Evolutionary conservation across 2,113 vertebrate species (phyloP).

Genomic region (Xenopus laevis): DNA sequence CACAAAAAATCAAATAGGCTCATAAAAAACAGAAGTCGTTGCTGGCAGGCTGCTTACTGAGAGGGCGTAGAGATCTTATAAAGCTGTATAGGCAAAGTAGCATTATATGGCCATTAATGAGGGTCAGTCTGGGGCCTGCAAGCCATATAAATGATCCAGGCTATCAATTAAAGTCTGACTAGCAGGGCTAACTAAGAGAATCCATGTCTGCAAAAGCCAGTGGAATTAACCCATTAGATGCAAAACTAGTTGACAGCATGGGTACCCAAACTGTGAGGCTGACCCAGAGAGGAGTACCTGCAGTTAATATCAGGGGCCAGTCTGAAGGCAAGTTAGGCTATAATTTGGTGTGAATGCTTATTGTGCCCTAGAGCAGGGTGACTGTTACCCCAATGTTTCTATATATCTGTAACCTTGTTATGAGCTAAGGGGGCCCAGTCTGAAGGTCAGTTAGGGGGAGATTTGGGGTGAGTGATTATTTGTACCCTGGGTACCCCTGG

Average conservation of each 20-base stretch:
- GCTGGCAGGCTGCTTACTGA: conserved; percentile 35
- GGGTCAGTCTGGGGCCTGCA: conserved; percentile 62
- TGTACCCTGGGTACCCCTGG: too few relatives aligned
- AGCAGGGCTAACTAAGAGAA: neutral
- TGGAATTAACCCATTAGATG: neutral
- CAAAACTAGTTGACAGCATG: neutral
- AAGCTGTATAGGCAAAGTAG: conserved; percentile 54
- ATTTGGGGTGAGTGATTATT: too few relatives aligned
- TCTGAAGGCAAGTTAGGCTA: too few relatives aligned
- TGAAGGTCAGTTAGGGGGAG: too few relatives aligned
- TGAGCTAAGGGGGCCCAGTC: too few relatives aligned
- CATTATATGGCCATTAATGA: conserved; percentile 66
- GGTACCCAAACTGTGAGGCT: too few relatives aligned
- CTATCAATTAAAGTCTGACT: conserved; percentile 29
- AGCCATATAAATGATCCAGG: conserved; percentile 47
- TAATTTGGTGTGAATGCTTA: too few relatives aligned
- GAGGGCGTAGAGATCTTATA: conserved; percentile 48
- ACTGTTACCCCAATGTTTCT: too few relatives aligned
- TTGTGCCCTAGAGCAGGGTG: too few relatives aligned
- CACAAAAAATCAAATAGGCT: conserved; percentile 48
- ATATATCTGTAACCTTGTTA: too few relatives aligned
- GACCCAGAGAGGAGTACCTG: too few relatives aligned
- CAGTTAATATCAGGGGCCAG: too few relatives aligned
- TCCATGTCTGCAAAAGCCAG: conserved; percentile 1
- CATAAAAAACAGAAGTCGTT: conserved; percentile 52